Base-by-base conservation (phyloP, 2,797 vertebrate genomes). In the Paramormyrops hopkinsi region DNA sequence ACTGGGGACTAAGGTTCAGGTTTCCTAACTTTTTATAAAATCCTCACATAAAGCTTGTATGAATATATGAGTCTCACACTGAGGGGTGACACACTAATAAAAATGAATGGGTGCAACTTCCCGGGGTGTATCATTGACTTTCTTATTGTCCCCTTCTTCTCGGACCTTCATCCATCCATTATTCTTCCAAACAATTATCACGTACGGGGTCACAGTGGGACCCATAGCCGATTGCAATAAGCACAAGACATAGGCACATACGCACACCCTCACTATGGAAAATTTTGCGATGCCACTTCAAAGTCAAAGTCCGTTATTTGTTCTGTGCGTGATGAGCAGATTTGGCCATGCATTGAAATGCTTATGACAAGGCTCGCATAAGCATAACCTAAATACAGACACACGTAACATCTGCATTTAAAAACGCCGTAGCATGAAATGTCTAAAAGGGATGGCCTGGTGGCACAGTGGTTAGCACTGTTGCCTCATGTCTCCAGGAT, bases 1-100 rank as follows among this genome's bases (percentile, higher is more conserved):
- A 48, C 79, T 37, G 25, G 46, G 48, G 62, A 82, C 88, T 89
- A 46, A 44, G 17, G 65, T 46, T 59, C 17, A 29, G 44, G 33
- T 89, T 89, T 89, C 59, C 56, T 85, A 46, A 65, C 79, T 62
- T 89, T 46, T 56, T 46, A 19, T 50, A 73, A 41, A 22, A 76
- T 44, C 41, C 82, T 65, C 44, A 41, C 29, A 65, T 85, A 65
- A 46, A 51, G 56, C 22, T 44, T 48, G 79, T 17, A 69, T 69
- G 29, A 69, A 69, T 33, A 69, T 1, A 69, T 29, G 65, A 69
- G 65, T 33, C 11, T 69, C 3, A 4, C 29, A 14, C 11, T 5
- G 25, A 65, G 11, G 11, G 62, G 9, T 33, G 25, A 25, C 59
- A 62, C 59, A 3, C 59, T 33, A 14, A 33, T 69, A 33, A 69